phyloP scores from a whole-genome alignment of 2,113 vertebrate genomes.

The Ptyas mucosa region DNA sequence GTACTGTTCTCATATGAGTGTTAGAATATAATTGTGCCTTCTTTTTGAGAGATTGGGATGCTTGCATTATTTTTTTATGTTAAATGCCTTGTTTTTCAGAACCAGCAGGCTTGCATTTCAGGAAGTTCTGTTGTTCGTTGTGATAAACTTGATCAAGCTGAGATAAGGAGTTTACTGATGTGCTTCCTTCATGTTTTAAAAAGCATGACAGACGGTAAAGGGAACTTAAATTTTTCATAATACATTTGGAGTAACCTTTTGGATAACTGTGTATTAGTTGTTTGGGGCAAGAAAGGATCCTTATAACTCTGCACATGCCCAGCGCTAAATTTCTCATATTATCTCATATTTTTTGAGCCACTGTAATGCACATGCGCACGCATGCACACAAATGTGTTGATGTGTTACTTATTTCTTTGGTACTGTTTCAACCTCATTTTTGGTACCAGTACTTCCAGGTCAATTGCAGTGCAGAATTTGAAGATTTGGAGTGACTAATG shows the following conservation, averaged over 20 bases:
- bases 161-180: conserved; percentile 95
- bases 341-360: background rate
- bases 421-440: background rate
- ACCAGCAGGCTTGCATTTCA: conserved; percentile 76
- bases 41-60: conserved; percentile 11
- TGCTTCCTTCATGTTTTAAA: conserved; percentile 95
- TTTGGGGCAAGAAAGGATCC: background rate
- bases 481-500: background rate
- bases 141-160: conserved; percentile 93
- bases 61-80: conserved; percentile 13
- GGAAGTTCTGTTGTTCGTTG: conserved; percentile 86
- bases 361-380: background rate
- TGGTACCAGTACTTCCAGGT: background rate
- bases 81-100: conserved; percentile 66
- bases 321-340: background rate
- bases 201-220: conserved; percentile 97
- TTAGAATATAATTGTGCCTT: conserved; percentile 18
- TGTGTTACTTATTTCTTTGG: background rate
- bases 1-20: background rate
- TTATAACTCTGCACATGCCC: background rate
- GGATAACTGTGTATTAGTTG: background rate
- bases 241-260: background rate
- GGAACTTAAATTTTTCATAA: background rate
- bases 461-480: background rate
- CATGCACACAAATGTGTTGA: background rate